These are phyloP conservation scores for Crotalus tigris DNA, from an alignment of 2,113 vertebrate species.

Conservation along the genomic window DNA sequence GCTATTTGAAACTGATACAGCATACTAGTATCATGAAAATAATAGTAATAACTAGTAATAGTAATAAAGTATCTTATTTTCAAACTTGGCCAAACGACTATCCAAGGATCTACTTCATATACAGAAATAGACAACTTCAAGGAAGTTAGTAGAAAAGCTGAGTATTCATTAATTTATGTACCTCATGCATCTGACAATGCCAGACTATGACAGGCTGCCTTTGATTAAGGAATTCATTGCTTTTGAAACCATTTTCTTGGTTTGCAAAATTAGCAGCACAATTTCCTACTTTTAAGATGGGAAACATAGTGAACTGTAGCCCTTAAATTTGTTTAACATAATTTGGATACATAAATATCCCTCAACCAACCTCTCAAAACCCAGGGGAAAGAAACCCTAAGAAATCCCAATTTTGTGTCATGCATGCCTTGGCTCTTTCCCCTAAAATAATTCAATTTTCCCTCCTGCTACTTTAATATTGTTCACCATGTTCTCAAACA, in stretches of 20 bases:
- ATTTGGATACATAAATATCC: not conserved
- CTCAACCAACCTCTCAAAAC: not conserved
- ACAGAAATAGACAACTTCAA: not conserved
- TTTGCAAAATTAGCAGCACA: not conserved
- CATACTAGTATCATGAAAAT: not conserved
- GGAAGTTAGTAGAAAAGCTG: not conserved
- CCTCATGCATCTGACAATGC: not conserved
- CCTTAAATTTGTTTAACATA: not conserved
- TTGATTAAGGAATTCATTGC: not conserved
- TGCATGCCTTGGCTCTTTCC: not conserved
- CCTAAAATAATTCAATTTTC: not conserved
- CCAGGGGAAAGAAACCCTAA: not conserved
- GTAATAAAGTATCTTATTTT: not conserved
- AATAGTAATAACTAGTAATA: not conserved
- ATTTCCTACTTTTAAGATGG: not conserved
- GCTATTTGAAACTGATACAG: not conserved
- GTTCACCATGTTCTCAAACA: not conserved
- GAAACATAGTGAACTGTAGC: not conserved
- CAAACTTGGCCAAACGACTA: not conserved
- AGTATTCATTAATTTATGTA: not conserved
- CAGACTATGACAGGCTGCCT: not conserved
- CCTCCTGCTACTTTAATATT: not conserved
- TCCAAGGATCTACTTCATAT: not conserved
- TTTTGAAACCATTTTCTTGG: not conserved
- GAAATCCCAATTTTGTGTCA: not conserved